Conservation (phyloP, 2,888 invertebrate genomes). For the Proisotoma minuta region DNA sequence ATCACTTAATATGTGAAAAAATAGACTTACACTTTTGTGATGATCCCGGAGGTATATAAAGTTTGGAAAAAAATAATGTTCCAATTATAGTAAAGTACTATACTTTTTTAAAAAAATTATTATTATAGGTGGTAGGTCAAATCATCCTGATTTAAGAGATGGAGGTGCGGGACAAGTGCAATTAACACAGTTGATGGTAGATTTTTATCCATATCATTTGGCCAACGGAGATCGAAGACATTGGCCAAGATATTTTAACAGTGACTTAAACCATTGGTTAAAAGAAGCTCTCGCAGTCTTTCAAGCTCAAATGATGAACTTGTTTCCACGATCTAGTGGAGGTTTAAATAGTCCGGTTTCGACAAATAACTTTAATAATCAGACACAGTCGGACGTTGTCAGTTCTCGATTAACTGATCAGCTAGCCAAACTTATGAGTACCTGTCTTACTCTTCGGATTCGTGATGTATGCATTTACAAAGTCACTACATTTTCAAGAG, state of each 20-base stretch:
- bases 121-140: slow-evolving; percentile 69
- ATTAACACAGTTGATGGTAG: slow-evolving; percentile 67
- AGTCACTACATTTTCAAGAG: slow-evolving; percentile 68
- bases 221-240: slow-evolving; percentile 81
- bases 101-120: not conserved
- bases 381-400: slow-evolving; percentile 10
- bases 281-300: slow-evolving; percentile 77
- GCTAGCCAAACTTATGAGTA: slow-evolving; percentile 82
- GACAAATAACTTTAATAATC: not conserved
- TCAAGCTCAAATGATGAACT: slow-evolving; percentile 69
- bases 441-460: slow-evolving; percentile 80
- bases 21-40: slow-evolving; percentile 96
- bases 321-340: slow-evolving; percentile 16
- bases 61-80: slow-evolving; percentile 2
- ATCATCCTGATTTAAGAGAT: slow-evolving; percentile 70
- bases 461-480: slow-evolving; percentile 86
- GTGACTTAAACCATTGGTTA: slow-evolving; percentile 79
- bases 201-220: slow-evolving; percentile 94
- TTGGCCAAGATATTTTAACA: slow-evolving; percentile 78
- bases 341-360: not conserved
- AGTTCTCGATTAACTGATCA: slow-evolving; percentile 52
- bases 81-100: not conserved
- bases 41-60: slow-evolving; percentile 73
- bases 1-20: slow-evolving; percentile 87
- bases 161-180: slow-evolving; percentile 93